Base-by-base conservation (phyloP, 2,888 invertebrate species). In the Hecatera dysodea region DNA sequence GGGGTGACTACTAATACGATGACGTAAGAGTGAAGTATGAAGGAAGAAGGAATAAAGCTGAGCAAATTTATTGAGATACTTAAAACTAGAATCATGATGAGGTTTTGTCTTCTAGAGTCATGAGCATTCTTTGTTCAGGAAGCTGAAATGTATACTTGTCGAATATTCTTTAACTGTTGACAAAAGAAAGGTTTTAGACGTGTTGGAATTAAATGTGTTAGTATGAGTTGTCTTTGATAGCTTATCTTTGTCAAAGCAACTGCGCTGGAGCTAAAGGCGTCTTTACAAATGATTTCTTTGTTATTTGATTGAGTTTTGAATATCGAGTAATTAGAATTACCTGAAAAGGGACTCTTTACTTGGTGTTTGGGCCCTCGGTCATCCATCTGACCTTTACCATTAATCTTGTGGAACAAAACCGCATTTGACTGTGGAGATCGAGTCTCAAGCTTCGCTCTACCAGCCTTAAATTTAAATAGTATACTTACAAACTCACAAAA, bases 221-320 rank as follows among this genome's bases (percentile, higher is more conserved):
- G 39, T 50, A 22, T 60, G n/a, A 55, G 42, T 69, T 39, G 59
- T 68, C 62, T 55, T 59, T 48, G 67, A 62, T 67, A 75, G 24
- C 53, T 75, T 69, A 69, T 69, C 69, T 68, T 59, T 22, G 53
- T 11, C 46, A 27, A 46, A 59, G 44, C 48, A 59, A 55, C 36
- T 44, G 52, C 22, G 27, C n/a, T 48, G 22, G 7, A 27, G 17
- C n/a, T 55, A 36, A 60, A 67, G 24, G 11, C 19, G 3, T 19
- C 15, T 46, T 55, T 24, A 27, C 27, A 42, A 48, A 44, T 15
- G 15, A 24, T 17, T 19, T 59, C 2, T n/a, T 12, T 55, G 9
- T 27, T 19, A 33, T 55, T 33, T 15, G 33, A 12, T 15, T 15
- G 1, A 12, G 12, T 11, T 39, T 39, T 12, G 12, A 6, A 6